These are phyloP conservation scores for Lepidocyrtinus sp. DNA, from an alignment of 2,888 invertebrate genomes.

Conservation along the genomic window DNA sequence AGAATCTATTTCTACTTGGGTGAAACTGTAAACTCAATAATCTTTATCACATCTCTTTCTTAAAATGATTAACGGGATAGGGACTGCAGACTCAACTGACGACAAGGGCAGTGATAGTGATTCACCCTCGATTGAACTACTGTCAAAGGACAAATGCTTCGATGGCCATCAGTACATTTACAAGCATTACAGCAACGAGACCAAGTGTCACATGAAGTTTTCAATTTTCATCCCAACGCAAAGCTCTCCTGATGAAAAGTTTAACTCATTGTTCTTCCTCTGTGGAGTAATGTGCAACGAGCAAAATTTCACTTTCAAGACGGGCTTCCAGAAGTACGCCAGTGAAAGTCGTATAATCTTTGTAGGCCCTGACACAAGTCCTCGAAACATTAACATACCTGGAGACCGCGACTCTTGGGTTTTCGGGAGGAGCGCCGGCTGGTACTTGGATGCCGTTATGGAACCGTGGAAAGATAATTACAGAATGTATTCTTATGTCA, in stretches of 20 bases:
- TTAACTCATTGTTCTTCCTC: slow-evolving; percentile 91
- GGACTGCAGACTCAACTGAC: no score
- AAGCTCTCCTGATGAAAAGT: slow-evolving; percentile 74
- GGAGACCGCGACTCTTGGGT: slow-evolving; percentile 94
- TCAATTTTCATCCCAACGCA: slow-evolving; percentile 78
- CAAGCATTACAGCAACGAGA: slow-evolving; percentile 76
- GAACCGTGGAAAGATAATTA: slow-evolving; percentile 94
- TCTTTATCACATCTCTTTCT: not conserved
- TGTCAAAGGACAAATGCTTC: slow-evolving; percentile 46
- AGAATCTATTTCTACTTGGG: not conserved
- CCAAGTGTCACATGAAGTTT: slow-evolving; percentile 94
- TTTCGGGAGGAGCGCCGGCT: slow-evolving; percentile 95
- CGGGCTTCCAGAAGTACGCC: slow-evolving; percentile 95
- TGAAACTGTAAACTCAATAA: not conserved
- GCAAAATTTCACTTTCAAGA: slow-evolving; percentile 95
- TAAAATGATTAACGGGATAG: not conserved
- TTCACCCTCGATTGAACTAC: no score
- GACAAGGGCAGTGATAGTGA: no score
- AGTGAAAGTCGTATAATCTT: slow-evolving; percentile 88
- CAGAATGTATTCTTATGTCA: slow-evolving; percentile 94
- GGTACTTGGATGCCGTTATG: slow-evolving; percentile 92
- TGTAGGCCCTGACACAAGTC: slow-evolving; percentile 97
- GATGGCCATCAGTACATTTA: slow-evolving; percentile 52
- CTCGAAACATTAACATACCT: slow-evolving; percentile 83
- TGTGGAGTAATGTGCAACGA: slow-evolving; percentile 87